Base-by-base conservation (phyloP, 2,888 invertebrate genomes). In the Amblyteles armatorius region DNA sequence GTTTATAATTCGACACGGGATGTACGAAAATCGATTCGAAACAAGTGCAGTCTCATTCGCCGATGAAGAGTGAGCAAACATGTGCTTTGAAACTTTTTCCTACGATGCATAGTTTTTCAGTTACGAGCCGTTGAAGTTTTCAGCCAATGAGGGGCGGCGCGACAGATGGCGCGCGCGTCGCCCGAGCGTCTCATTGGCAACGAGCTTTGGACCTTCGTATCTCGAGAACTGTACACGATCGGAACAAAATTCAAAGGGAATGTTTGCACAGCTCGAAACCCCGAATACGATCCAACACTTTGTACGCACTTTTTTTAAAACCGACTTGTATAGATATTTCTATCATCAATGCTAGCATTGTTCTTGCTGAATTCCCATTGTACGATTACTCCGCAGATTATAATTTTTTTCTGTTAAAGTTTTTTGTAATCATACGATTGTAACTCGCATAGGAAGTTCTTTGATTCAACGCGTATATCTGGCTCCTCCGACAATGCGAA, bases 401-500 rank as follows among this genome's bases (percentile, higher is more conserved):
- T 3, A 13, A 29, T 60, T 60, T 5, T 9, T 60, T 9, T 60
- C 13, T 11, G 16, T 13, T 29, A 16, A 29, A 9, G 3, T 22
- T 29, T 26, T 29, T 60, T 60, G 22, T 26, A 13, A 60, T 60
- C 29, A 13, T 16, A 11, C 44, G 9, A 60, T 48, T 48, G 74
- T 48, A 50, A 48, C 50, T 50, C 63, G 33, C 7, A 50, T 19
- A 5, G 9, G 0, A 48, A 2, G 29, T 19, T 33, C 13, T 19
- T 74, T 63, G 63, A 63, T 74, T 29, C 33, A 19, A 50, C 63
- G 74, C 19, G 63, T 6, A 74, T 63, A 60, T 74, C n/a, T 44
- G n/a, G 11, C 16, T n/a, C 13, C 13, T 11, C 44, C 40, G 9
- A 6, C 13, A 11, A 63, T 29, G 16, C 36, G 71, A 67, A 40